Evolutionary conservation across 2,888 invertebrate species (phyloP), one percentile per base, ranked within the genome.

Genomic region (Zaprionus obscuricornis): DNA sequence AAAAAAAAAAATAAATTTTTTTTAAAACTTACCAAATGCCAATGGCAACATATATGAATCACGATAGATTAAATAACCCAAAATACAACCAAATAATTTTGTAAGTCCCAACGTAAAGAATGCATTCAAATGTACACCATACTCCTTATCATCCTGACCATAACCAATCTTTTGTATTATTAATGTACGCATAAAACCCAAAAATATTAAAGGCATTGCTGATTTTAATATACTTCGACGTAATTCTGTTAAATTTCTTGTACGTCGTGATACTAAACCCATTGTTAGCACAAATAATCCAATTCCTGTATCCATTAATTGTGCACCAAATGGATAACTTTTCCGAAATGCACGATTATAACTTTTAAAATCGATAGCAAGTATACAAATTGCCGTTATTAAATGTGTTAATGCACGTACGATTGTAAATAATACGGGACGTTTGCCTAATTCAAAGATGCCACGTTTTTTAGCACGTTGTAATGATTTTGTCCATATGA

Each of bases 71-170:
- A 85, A 1, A 1, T 57, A 55, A 14, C 83, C 77, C 1, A 87
- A 3, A 1, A 94, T 88, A 0, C 93, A 93, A 20, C 94, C 94
- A 14, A 95, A 86, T 1, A 96, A 87, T 90, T 96, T 97, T 20
- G 97, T 94, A 37, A 94, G 91, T 1, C 96, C 97, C 54, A 99
- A 91, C 0, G 98, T 98, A 72, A 98, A 94, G 89, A 99, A 99
- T 89, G 99, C 99, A 90, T 99, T 99, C 96, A 98, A 97, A 89
- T 99, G 98, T 0, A 94, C 92, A 0, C 99, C 99, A 91, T 99
- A 99, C 89, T 99, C 99, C 0, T 95, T 93, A 0, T 96, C 93
- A 88, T 97, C 96, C 82, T 96, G 95, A 50, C 96, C 96, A 89
- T 99, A 99, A 67, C 95, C 93, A 1, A 95, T 90, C 18, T 93